Evolutionary conservation across 2,797 vertebrate genomes (phyloP), one percentile per base, ranked within the genome.

Genomic region (Mastacembelus armatus): DNA sequence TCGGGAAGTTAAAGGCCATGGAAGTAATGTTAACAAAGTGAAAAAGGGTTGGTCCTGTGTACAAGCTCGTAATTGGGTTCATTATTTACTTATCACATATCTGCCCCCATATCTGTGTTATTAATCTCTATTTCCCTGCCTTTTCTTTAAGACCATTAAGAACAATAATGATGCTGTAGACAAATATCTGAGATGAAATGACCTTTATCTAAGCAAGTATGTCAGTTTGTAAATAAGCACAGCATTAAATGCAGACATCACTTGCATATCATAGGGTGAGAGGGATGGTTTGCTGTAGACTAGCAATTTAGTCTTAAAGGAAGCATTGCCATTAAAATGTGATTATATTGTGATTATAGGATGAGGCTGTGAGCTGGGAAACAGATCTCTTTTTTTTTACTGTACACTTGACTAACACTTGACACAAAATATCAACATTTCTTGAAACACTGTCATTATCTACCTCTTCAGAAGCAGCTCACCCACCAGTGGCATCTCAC

Each of bases 281-380:
- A 59, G 40, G n/a, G 60, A 61, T 71, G 60, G 49, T 68, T 71
- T 59, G 15, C 50, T 21, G 42, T 10, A 70, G 18, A 81, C 61
- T 55, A 50, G 62, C 61, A 81, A 67, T 83, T 84, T 56, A 47
- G 22, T 56, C 55, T 63, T 55, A 51, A 61, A 81, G 57, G 18
- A 59, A 52, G 11, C 19, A 30, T 18, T 64, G 56, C 51, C 43
- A 78, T 82, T 69, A 71, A 82, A 61, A 71, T 29, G 36, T 70
- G 59, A 80, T 78, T 81, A 73, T 57, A 40, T 54, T 40, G 45
- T 80, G 62, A 82, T 82, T 78, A 77, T 7, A 78, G 42, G 66
- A 72, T 59, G 38, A 64, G 4, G 29, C n/a, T 39, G 43, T 4
- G 11, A 50, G 33, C 63, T 30, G 44, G 50, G 10, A 66, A 54